Base-by-base conservation (phyloP, 2,797 vertebrate genomes). In the Rhinatrema bivittatum region DNA sequence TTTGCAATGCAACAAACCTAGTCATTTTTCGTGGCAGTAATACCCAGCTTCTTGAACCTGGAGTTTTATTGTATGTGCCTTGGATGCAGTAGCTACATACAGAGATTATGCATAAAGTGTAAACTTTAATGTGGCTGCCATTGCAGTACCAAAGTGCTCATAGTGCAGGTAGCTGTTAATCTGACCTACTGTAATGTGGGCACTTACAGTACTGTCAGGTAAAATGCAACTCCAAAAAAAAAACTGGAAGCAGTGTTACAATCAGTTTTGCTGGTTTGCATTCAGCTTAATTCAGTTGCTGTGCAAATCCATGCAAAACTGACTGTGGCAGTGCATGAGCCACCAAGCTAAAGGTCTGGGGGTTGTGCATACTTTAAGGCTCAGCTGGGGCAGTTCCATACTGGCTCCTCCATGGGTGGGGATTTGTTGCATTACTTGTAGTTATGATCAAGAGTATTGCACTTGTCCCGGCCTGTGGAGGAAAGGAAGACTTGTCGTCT, bases 301-400 rank as follows among this genome's bases (percentile, higher is more conserved):
- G 96, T 99, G 96, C 94, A 98, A 99, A 99, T 95, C 94, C 91
- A 97, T 93, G 94, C 94, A 98, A 97, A 97, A 92, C 93, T 93
- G 90, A 87, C 72, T 65, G 88, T 88, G 79, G 63, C 62, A 20
- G 67, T 55, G 46, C 59, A 52, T 35, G 28, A 24, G 36, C n/a
- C 5, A 8, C 3, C 16, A 3, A 0, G 3, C 5, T 17, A 25
- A n/a, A 53, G 31, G 40, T 44, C 15, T 2, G 24, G 23, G 56
- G 34, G 56, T 31, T 34, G 5, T 39, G 32, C 25, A 32, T 20
- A 4, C 13, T 42, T 29, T 11, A 20, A 16, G 20, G 13, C 9
- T 20, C 22, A n/a, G 31, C 15, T 17, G 10, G 14, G 16, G 25
- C 25, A 15, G 18, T 32, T 12, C 46, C 50, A 52, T 48, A 0